Base-by-base conservation (phyloP, 2,113 vertebrate species). In the Beaufortia kweichowensis region DNA sequence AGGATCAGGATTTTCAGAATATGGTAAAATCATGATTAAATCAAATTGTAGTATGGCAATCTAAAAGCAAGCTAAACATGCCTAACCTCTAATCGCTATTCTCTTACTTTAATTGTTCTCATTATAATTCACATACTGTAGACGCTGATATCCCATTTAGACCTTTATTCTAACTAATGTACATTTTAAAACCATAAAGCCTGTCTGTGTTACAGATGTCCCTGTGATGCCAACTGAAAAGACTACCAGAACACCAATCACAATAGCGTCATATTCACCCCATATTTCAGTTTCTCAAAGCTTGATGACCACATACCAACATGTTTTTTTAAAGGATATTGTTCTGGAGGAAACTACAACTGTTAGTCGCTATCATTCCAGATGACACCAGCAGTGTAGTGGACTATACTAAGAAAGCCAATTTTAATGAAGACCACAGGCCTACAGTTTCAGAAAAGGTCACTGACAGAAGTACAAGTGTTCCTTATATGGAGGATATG, bases 1-100 rank as follows among this genome's bases (percentile, higher is more conserved):
- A 10, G 79, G 60, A n/a, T 81, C 81, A 9, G 76, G 68, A 5
- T 73, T 65, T 8, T 3, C 6, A 21, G n/a, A 24, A 65, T n/a
- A 41, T 23, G 35, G 15, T n/a, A 64, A 39, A 1, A 1, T 39
- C 3, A 39, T 39, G 8, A 39, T n/a, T 10, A 39, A 39, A 1
- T 39, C 35, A 3, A 33, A 33, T 33, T 33, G 31, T 33, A 33
- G 31, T 33, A 3, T 6, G 31, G 6, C 31, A 3, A 33, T 6
- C 6, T 33, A 33, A 33, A 33, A 33, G 31, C 31, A 33, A 33
- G 31, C 31, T 6, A 33, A 33, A 33, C 3, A 12, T 64, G 29
- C 39, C 19, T 62, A 26, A 29, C 5, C 15, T 9, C 6, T 31
- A 65, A 4, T n/a, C 3, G 9, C 39, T 39, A 39, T 35, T 2